These are phyloP conservation scores for Coptotermes formosanus DNA, from an alignment of 1,140 invertebrate species.

Conservation along the genomic window DNA sequence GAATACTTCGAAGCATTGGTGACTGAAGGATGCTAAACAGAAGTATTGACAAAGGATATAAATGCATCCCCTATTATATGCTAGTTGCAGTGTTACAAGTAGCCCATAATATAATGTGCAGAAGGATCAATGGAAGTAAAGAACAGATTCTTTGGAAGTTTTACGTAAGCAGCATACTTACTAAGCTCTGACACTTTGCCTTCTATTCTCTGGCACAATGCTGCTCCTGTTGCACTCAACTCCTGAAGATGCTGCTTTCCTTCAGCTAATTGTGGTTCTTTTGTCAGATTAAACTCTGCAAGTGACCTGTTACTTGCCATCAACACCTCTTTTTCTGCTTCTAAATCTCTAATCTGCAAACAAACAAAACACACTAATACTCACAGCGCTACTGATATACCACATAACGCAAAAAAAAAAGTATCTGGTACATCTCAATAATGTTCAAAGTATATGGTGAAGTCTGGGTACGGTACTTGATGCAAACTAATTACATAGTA, in stretches of 20 bases:
- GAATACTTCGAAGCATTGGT: too few relatives aligned
- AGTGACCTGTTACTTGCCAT: slow-evolving; percentile 81
- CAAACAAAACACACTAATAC: not conserved
- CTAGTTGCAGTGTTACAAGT: too few relatives aligned
- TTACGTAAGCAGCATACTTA: slow-evolving; percentile 32
- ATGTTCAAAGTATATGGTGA: too few relatives aligned
- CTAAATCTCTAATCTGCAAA: slow-evolving; percentile 71
- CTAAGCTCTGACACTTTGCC: slow-evolving; percentile 48
- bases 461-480: too few relatives aligned
- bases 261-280: slow-evolving; percentile 76
- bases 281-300: slow-evolving; percentile 82
- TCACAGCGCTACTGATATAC: not conserved
- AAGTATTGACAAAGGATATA: too few relatives aligned
- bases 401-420: not conserved
- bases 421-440: too few relatives aligned
- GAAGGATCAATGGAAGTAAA: too few relatives aligned
- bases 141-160: too few relatives aligned
- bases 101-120: too few relatives aligned
- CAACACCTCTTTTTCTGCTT: slow-evolving; percentile 79
- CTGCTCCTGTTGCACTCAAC: slow-evolving; percentile 65
- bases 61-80: too few relatives aligned
- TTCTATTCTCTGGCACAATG: slow-evolving; percentile 65
- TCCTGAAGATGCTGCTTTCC: slow-evolving; percentile 66
- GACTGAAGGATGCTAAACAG: too few relatives aligned
- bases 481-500: too few relatives aligned